Evolutionary conservation across 2,888 invertebrate genomes (phyloP).

Genomic region (Sinopyrophorus schimmeli): DNA sequence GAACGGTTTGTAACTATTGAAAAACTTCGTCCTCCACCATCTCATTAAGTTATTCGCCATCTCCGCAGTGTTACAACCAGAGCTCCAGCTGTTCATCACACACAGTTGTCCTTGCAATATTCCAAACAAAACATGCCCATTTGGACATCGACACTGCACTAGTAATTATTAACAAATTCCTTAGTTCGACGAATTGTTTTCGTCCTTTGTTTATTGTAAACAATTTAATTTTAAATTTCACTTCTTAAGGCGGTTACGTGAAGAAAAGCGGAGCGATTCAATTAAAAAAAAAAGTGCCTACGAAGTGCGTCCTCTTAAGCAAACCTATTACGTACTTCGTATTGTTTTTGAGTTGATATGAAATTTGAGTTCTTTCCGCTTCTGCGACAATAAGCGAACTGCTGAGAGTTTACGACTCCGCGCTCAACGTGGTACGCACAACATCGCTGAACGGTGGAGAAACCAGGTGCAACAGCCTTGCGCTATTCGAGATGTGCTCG

Average conservation of each 20-base stretch:
- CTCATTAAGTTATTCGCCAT: conserved; percentile 76
- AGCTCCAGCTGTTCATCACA: conserved; percentile 24
- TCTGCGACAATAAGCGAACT: conserved; percentile 20
- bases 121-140: conserved; percentile 14
- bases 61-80: conserved; percentile 42
- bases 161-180: conserved; percentile 1
- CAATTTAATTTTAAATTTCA: too few relatives aligned
- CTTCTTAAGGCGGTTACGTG: too few relatives aligned
- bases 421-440: conserved; percentile 29
- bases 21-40: conserved; percentile 77
- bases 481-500: conserved; percentile 32
- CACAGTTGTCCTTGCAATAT: conserved; percentile 2
- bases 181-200: too few relatives aligned
- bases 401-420: conserved; percentile 23
- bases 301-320: too few relatives aligned
- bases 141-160: conserved; percentile 6
- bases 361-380: background rate
- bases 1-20: conserved; percentile 74
- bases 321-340: too few relatives aligned
- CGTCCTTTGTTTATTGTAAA: too few relatives aligned
- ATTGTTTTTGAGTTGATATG: too few relatives aligned
- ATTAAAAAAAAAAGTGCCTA: too few relatives aligned
- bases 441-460: conserved; percentile 28
- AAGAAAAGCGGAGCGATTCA: too few relatives aligned
- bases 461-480: conserved; percentile 36